phyloP scores from a whole-genome alignment of 1,140 invertebrate genomes.

The Drosophila neocordata region DNA sequence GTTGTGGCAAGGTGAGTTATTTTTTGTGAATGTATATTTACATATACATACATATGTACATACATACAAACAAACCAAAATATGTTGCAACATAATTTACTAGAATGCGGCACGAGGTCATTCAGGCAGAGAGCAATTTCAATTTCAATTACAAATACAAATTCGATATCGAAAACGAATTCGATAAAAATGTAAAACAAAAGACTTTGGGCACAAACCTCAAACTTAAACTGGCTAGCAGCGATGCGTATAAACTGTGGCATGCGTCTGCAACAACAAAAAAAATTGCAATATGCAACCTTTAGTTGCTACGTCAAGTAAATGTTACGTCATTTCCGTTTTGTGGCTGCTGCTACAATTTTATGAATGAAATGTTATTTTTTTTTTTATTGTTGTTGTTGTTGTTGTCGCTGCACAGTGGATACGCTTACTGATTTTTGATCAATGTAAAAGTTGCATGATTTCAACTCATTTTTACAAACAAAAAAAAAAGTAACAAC shows the following conservation, averaged over 20 bases:
- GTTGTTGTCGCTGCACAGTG: neutral
- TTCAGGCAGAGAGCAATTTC: conserved; percentile 6
- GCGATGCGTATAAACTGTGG: conserved; percentile 61
- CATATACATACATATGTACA: too few species aligned
- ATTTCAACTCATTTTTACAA: conserved; percentile 47
- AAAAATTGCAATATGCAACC: neutral
- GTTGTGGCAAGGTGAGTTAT: neutral
- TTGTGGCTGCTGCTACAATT: neutral
- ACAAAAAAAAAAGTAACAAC: neutral
- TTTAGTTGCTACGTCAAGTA: too few species aligned
- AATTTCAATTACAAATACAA: conserved; percentile 3
- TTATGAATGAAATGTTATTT: conserved; percentile 44
- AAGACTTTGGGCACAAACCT: conserved; percentile 76
- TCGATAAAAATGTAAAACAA: conserved; percentile 54
- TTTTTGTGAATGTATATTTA: neutral
- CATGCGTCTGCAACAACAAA: conserved; percentile 19
- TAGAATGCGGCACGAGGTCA: conserved; percentile 69
- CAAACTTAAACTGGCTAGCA: too few species aligned
- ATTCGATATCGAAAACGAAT: conserved; percentile 9
- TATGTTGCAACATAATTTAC: conserved; percentile 22
- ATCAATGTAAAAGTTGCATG: conserved; percentile 53
- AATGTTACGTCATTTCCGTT: conserved; percentile 63
- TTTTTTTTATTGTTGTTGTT: neutral
- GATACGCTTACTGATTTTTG: conserved; percentile 56
- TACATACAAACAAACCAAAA: neutral